phyloP scores from a whole-genome alignment of 2,113 vertebrate genomes.

The Ceuthmochares aereus region DNA sequence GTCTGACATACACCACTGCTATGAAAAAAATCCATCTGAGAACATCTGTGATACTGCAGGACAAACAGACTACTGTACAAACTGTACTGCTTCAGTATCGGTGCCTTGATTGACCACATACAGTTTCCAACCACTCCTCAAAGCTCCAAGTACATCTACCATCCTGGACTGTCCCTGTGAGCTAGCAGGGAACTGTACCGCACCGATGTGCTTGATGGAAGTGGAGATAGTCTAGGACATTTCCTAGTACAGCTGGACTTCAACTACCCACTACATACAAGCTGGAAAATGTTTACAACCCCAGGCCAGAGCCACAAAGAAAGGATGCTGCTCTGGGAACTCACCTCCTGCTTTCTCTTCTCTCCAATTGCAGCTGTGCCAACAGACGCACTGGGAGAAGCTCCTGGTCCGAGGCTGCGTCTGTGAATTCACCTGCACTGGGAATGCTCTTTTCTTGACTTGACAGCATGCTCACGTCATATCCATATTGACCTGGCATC shows the following conservation, averaged over 20 bases:
- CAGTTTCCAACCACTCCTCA: neutral
- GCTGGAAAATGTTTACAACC: neutral
- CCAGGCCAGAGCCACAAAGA: neutral
- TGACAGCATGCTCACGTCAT: neutral
- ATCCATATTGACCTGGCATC: neutral
- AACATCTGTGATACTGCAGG: neutral
- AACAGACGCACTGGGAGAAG: slow-evolving; percentile 77
- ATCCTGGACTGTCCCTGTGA: neutral
- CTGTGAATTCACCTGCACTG: slow-evolving; percentile 54
- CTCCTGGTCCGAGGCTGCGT: slow-evolving; percentile 70
- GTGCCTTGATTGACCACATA: neutral
- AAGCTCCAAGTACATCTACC: neutral
- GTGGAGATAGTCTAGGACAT: neutral
- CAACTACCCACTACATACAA: neutral
- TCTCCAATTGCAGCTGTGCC: slow-evolving; percentile 80
- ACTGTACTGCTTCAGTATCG: neutral
- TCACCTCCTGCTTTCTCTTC: slow-evolving; percentile 78
- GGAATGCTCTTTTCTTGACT: neutral
- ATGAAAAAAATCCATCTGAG: neutral
- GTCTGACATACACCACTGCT: neutral
- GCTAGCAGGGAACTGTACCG: neutral
- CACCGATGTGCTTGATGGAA: neutral
- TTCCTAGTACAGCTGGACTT: neutral
- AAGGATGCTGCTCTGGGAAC: neutral
- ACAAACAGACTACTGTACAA: neutral